Conservation (phyloP, 1,140 invertebrate species). For the Leptoteleia sp. region DNA sequence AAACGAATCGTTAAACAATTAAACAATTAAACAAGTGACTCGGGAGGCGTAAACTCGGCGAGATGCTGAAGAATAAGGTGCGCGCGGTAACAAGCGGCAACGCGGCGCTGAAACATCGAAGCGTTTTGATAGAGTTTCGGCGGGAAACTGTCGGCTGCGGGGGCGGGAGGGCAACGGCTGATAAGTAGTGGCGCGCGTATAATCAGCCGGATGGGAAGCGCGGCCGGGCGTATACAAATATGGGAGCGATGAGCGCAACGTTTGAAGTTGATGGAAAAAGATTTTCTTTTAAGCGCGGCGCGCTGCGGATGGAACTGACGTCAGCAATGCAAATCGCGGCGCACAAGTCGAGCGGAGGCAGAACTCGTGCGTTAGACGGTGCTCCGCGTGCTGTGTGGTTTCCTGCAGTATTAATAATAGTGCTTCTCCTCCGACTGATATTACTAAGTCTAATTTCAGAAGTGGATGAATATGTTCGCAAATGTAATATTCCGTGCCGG, state of each 20-base stretch:
- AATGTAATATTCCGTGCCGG: constrained; percentile 58
- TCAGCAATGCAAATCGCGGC: constrained; percentile 60
- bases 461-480: constrained; percentile 66
- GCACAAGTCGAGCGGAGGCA: constrained; percentile 51
- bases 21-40: constrained; percentile 20
- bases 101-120: not conserved
- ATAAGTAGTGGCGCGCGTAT: constrained; percentile 28
- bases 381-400: constrained; percentile 58
- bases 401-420: constrained; percentile 63
- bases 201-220: constrained; percentile 26
- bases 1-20: too few species aligned
- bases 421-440: constrained; percentile 62
- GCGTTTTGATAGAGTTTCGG: too few species aligned
- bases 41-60: not conserved
- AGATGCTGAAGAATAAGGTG: constrained; percentile 2
- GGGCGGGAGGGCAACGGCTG: constrained; percentile 6
- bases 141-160: not conserved
- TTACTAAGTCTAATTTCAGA: constrained; percentile 67
- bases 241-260: constrained; percentile 6
- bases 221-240: constrained; percentile 23
- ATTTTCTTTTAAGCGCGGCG: constrained; percentile 41
- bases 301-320: constrained; percentile 51
- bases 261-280: constrained; percentile 48
- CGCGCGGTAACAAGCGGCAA: constrained; percentile 4
- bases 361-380: constrained; percentile 58